Conservation (phyloP, 2,797 vertebrate species). For the Caiman crocodilus region DNA sequence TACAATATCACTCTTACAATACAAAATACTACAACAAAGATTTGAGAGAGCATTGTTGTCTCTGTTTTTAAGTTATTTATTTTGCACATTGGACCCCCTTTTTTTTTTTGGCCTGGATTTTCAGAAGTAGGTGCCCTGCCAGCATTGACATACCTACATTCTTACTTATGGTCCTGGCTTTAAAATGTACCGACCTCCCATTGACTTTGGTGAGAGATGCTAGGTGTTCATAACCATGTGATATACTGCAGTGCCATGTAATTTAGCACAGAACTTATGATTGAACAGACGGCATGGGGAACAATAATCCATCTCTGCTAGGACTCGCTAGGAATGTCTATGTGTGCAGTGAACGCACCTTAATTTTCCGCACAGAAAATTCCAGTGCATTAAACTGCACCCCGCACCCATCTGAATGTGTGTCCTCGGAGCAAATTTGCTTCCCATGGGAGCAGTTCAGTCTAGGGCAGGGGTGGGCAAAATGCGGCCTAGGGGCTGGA, state of each 20-base stretch:
- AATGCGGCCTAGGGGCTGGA: too few species aligned
- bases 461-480: too few species aligned
- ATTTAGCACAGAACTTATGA: neutral
- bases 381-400: too few species aligned
- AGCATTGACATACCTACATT: too few species aligned
- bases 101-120: neutral
- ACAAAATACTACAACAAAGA: neutral
- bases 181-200: neutral
- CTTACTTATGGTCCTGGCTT: neutral
- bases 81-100: neutral
- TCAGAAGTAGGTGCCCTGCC: neutral
- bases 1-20: too few species aligned
- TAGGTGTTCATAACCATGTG: neutral
- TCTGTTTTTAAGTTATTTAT: neutral
- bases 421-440: too few species aligned
- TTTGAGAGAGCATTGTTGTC: neutral
- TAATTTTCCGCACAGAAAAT: too few species aligned
- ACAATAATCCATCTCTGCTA: neutral
- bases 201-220: neutral
- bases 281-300: too few species aligned
- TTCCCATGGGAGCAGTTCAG: too few species aligned
- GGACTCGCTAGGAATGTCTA: neutral
- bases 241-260: neutral
- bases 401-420: too few species aligned
- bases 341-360: too few species aligned